Percentiles rank a stretch among this genome's conserved stretches.
Conservation (phyloP, 2,797 vertebrate genomes). For the Acrossocheilus fasciatus region DNA sequence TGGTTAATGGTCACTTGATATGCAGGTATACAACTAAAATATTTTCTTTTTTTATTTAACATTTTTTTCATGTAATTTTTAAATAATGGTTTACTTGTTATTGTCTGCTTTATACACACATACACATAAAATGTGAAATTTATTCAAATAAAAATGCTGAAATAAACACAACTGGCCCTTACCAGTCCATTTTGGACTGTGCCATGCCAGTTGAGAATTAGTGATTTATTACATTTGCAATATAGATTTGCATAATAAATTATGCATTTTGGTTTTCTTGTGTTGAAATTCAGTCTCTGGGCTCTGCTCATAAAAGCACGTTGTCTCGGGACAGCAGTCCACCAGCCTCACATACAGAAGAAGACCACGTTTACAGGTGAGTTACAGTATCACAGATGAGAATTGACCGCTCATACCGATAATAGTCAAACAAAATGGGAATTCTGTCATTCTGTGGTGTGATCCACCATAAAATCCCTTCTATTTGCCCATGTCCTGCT, state of each 20-base stretch:
- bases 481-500: neutral
- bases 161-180: neutral
- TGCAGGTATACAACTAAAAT: neutral
- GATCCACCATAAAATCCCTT: neutral
- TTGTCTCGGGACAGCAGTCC: constrained; percentile 83
- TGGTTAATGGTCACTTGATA: neutral
- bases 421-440: neutral
- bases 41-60: neutral
- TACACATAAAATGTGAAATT: neutral
- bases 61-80: neutral
- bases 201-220: neutral
- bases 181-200: neutral
- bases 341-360: constrained; percentile 83
- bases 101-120: neutral
- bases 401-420: neutral
- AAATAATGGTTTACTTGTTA: too few species aligned
- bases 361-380: constrained; percentile 98
- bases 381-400: neutral
- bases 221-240: neutral
- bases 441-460: neutral
- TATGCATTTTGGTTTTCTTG: constrained; percentile 17
- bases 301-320: constrained; percentile 82
- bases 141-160: neutral
- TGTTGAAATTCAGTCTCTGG: constrained; percentile 74
- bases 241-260: neutral